Evolutionary conservation across 2,797 vertebrate genomes (phyloP).

Genomic region (Chromobotia macracanthus): DNA sequence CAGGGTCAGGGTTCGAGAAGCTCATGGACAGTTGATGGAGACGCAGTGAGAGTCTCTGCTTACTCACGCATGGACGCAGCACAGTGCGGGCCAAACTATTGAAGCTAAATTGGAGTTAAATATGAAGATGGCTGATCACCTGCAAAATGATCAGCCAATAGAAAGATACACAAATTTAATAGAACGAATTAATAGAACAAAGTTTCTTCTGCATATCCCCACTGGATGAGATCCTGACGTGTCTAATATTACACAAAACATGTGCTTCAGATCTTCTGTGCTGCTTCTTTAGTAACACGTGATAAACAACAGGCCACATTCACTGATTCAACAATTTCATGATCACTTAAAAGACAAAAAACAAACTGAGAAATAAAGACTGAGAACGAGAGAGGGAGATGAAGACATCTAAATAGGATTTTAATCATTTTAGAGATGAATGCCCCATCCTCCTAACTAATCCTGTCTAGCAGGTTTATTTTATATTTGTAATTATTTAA

Average conservation of each 20-base stretch:
- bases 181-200: constrained; percentile 44
- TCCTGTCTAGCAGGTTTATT: constrained; percentile 54
- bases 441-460: constrained; percentile 40
- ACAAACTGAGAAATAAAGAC: constrained; percentile 33
- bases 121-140: constrained; percentile 29
- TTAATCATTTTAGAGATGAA: constrained; percentile 53
- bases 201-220: neutral
- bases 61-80: constrained; percentile 78
- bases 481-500: constrained; percentile 62
- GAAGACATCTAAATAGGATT: constrained; percentile 54
- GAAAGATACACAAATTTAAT: neutral
- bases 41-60: constrained; percentile 66
- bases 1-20: constrained; percentile 2
- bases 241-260: constrained; percentile 2
- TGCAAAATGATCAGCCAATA: neutral
- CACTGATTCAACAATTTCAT: constrained; percentile 47
- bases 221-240: constrained; percentile 4
- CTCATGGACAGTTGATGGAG: constrained; percentile 48
- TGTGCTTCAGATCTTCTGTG: neutral
- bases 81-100: constrained; percentile 71
- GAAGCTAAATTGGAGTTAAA: too few species aligned
- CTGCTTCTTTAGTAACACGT: constrained; percentile 6
- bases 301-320: constrained; percentile 22
- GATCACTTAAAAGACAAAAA: constrained; percentile 24
- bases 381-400: constrained; percentile 29